A percentile compares a stretch with the other conserved stretches of the same genome.
phyloP scores from a whole-genome alignment of 1,140 invertebrate genomes.

The Pentalonia nigronervosa region DNA sequence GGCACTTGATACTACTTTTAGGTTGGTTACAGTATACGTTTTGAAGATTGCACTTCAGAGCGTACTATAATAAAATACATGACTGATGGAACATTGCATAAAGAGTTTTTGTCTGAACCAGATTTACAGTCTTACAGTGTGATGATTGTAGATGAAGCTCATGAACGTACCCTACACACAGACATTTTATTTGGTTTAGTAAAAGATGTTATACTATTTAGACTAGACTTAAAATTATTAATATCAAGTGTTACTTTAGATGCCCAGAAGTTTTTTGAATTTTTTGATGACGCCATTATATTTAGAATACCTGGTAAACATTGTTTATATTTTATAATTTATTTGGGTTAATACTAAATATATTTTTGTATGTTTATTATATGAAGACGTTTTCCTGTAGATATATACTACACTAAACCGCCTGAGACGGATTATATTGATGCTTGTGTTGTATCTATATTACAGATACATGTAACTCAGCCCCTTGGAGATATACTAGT shows the following conservation, averaged over 20 bases:
- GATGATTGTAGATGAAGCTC: constrained; percentile 99
- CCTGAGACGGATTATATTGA: constrained; percentile 99
- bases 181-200: constrained; percentile 98
- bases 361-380: constrained; percentile 46
- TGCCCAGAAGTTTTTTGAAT: constrained; percentile 96
- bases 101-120: constrained; percentile 97
- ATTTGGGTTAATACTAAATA: neutral
- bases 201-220: constrained; percentile 95
- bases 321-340: neutral
- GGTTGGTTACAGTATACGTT: constrained; percentile 81
- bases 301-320: constrained; percentile 89
- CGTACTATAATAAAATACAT: constrained; percentile 93
- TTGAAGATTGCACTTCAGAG: constrained; percentile 82
- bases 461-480: constrained; percentile 98
- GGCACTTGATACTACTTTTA: constrained; percentile 62
- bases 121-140: constrained; percentile 82
- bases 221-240: constrained; percentile 92
- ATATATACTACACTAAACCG: constrained; percentile 99
- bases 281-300: constrained; percentile 98
- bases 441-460: constrained; percentile 93
- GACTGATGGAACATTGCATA: constrained; percentile 97
- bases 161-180: constrained; percentile 96
- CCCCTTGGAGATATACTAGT: constrained; percentile 96
- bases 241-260: constrained; percentile 98
- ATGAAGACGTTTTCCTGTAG: constrained; percentile 79